Conservation (phyloP, 1,140 invertebrate genomes). For the Drosophila novamexicana region DNA sequence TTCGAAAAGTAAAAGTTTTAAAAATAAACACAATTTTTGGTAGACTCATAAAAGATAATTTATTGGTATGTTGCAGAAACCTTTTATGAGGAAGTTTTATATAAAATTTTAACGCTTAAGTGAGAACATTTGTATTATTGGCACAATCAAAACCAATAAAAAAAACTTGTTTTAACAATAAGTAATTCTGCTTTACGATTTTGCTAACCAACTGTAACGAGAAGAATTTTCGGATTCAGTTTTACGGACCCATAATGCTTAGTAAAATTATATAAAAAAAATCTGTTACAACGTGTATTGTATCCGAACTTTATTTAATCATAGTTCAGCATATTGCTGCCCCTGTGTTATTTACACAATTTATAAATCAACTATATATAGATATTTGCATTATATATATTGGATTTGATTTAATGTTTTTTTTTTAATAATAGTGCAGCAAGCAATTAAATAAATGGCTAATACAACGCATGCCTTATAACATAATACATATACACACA, state of each 20-base stretch:
- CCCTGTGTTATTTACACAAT: constrained; percentile 62
- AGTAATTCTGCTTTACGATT: neutral
- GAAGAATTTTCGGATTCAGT: neutral
- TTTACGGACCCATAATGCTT: neutral
- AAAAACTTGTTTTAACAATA: neutral
- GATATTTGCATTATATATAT: constrained; percentile 27
- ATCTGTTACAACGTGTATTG: constrained; percentile 32
- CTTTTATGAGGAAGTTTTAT: neutral
- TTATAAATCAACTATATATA: constrained; percentile 62
- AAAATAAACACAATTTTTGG: neutral
- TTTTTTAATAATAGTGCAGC: constrained; percentile 44
- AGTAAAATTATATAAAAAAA: constrained; percentile 10
- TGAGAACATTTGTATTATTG: neutral
- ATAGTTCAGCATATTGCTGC: constrained; percentile 47
- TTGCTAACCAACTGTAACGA: neutral
- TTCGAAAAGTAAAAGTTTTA: neutral
- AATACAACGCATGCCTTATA: constrained; percentile 56
- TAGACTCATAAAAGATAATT: neutral
- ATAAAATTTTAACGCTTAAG: neutral
- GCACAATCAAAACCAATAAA: neutral
- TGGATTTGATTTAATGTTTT: constrained; percentile 29
- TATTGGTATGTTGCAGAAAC: neutral
- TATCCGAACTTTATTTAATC: constrained; percentile 71
- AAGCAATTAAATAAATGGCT: constrained; percentile 66
- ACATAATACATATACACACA: constrained; percentile 28